Conservation (phyloP, 2,797 vertebrate genomes). For the Peromyscus aztecus region DNA sequence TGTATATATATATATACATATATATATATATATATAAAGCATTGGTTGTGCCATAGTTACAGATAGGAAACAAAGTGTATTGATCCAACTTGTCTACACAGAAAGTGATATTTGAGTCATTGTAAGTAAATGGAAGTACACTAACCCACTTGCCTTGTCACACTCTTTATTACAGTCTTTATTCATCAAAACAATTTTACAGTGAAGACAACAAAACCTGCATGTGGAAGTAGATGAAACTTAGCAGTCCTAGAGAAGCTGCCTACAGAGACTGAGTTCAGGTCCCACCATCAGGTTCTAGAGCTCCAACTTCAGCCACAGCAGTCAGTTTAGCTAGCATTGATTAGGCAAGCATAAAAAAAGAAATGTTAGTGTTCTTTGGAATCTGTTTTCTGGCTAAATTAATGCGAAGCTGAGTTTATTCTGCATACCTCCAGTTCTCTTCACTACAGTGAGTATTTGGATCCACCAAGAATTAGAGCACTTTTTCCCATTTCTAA, state of each 20-base stretch:
- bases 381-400: constrained; percentile 65
- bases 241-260: constrained; percentile 66
- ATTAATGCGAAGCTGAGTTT: constrained; percentile 35
- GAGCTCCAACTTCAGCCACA: constrained; percentile 45
- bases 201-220: constrained; percentile 68
- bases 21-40: background rate
- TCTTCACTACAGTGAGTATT: background rate
- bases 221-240: constrained; percentile 72
- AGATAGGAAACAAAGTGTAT: constrained; percentile 10
- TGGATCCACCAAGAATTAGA: background rate
- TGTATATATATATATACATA: background rate
- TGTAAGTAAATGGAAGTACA: constrained; percentile 43
- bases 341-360: constrained; percentile 54
- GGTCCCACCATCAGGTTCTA: constrained; percentile 46
- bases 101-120: constrained; percentile 6
- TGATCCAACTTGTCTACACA: background rate
- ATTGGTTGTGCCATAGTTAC: background rate
- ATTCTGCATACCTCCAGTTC: constrained; percentile 35
- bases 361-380: constrained; percentile 13
- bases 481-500: constrained; percentile 46
- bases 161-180: constrained; percentile 79
- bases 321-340: constrained; percentile 64
- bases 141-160: constrained; percentile 28
- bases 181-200: constrained; percentile 81
- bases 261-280: constrained; percentile 34